Conservation (phyloP, 2,113 vertebrate species). For the Prinia subflava region DNA sequence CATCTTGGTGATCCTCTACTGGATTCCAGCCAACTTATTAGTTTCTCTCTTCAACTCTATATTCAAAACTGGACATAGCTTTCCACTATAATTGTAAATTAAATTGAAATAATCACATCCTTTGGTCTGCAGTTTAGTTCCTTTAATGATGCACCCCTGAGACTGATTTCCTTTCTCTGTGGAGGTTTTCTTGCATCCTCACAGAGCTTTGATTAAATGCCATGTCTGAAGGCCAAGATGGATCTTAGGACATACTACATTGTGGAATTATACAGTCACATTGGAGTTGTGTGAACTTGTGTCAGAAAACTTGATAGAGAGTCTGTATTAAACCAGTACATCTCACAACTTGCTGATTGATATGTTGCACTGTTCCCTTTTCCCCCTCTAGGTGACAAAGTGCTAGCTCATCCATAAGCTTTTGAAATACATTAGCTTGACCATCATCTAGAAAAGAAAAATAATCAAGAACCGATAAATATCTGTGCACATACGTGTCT, state of each 20-base stretch:
- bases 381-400: not conserved
- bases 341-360: not conserved
- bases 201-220: not conserved
- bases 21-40: not conserved
- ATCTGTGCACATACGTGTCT: not conserved
- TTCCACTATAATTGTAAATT: not conserved
- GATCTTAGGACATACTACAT: not conserved
- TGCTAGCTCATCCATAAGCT: not conserved
- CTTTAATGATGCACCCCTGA: not conserved
- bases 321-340: not conserved
- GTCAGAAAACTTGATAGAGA: not conserved
- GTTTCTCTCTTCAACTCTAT: not conserved
- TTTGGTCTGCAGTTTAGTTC: not conserved
- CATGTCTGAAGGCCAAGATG: not conserved
- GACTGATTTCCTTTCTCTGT: not conserved
- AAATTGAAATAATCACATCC: not conserved
- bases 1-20: not conserved
- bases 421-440: not conserved
- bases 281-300: not conserved
- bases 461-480: not conserved
- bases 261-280: not conserved
- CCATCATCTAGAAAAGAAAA: not conserved
- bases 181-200: not conserved
- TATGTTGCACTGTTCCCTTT: rapidly evolving
- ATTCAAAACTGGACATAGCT: not conserved